Conservation (phyloP, 2,797 vertebrate genomes). For the Miichthys miiuy region DNA sequence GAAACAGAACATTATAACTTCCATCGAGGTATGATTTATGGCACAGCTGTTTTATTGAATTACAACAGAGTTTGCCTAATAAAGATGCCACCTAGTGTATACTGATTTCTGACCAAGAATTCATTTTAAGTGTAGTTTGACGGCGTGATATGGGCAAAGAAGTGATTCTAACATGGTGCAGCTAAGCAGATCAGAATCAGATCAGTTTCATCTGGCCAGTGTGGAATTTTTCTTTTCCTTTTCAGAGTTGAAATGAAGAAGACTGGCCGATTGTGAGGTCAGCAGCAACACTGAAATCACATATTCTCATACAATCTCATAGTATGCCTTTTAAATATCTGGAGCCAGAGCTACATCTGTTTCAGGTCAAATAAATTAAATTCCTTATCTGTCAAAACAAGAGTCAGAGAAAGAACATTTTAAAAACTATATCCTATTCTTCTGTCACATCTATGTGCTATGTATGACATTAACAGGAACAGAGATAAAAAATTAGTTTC, state of each 20-base stretch:
- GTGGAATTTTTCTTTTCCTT: slow-evolving; percentile 5
- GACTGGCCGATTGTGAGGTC: slow-evolving; percentile 14
- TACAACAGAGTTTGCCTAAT: background rate
- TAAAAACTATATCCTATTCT: background rate
- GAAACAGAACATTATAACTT: background rate
- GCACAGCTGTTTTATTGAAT: background rate
- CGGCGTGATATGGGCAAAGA: too few relatives aligned
- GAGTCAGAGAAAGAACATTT: slow-evolving; percentile 41
- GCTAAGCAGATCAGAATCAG: slow-evolving; percentile 17
- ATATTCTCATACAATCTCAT: too few relatives aligned
- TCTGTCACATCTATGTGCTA: background rate
- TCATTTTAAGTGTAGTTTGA: background rate
- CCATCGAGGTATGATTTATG: background rate
- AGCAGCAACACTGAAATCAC: slow-evolving; percentile 19
- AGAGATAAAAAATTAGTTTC: background rate
- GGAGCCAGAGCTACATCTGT: slow-evolving; percentile 4
- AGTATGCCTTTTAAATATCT: too few relatives aligned
- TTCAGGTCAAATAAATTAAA: slow-evolving; percentile 42
- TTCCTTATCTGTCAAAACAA: slow-evolving; percentile 41
- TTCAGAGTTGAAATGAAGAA: slow-evolving; percentile 13
- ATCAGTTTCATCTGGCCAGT: slow-evolving; percentile 15
- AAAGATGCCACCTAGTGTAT: background rate
- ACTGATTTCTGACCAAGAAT: background rate
- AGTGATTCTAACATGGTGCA: slow-evolving; percentile 5
- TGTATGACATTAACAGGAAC: background rate